Base-by-base conservation (phyloP, 2,113 vertebrate genomes). In the Anseranas semipalmata region DNA sequence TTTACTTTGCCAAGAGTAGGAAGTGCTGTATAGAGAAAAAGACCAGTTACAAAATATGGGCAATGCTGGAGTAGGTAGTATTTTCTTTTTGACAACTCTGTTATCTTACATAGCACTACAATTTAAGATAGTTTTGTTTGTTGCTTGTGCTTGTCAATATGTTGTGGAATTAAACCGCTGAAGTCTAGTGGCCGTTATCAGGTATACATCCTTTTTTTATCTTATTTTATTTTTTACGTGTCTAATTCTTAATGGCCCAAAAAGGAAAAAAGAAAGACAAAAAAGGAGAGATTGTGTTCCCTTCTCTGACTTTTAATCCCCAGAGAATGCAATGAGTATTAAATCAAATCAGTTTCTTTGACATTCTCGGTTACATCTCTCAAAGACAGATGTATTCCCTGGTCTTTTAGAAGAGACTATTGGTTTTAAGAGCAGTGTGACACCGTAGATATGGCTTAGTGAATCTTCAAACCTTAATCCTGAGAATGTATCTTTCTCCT, bases 341-440 rank as follows among this genome's bases (percentile, higher is more conserved):
- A 74, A 91, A 95, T 85, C 66, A 92, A 82, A 96, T 73, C 90
- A 85, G 75, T 71, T 67, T 94, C n/a, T 96, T 93, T 93, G 83
- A 94, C 82, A 73, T 63, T 93, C 62, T 68, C 90, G 84, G 85
- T 72, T 72, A 93, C 81, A 67, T 58, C 68, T 85, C 86, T 91
- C 83, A 93, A 78, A 95, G 90, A 58, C 75, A 93, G 90, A 52
- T 70, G 82, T 11, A 24, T 90, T 68, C 94, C 96, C 86, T 89
- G 75, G 91, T 96, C 83, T 39, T 68, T 94, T 85, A 75, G 87
- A 90, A 96, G 87, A 89, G 48, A 85, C 63, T 68, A 22, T 80
- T 85, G 89, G 85, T 96, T 96, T 90, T 75, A 85, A 37, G 16
- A 96, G 91, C 41, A 32, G 58, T 39, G 30, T 83, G 90, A 94